A percentile compares a stretch with the other conserved stretches of the same genome.
Evolutionary conservation across 2,797 vertebrate genomes (phyloP).

Genomic region (Hyperoplus lanceolatus): DNA sequence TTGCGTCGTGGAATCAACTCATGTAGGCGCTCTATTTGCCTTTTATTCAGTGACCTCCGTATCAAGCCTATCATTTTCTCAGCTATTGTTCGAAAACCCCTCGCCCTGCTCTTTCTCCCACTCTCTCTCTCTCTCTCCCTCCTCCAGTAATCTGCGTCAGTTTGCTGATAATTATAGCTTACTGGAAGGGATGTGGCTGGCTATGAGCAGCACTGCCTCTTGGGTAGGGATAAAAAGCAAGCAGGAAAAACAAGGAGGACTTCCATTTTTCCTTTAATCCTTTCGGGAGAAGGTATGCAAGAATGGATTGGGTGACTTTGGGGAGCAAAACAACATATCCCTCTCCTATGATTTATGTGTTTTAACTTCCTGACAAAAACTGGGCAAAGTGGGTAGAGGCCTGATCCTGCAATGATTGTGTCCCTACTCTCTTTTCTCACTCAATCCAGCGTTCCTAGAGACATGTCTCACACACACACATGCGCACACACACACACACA

Average conservation of each 20-base stretch:
- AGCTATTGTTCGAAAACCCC: slow-evolving; percentile 59
- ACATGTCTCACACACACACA: too few relatives aligned
- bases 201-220: slow-evolving; percentile 43
- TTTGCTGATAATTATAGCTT: slow-evolving; percentile 77
- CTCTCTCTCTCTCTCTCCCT: slow-evolving; percentile 47
- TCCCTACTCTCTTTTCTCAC: slow-evolving; percentile 27
- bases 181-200: slow-evolving; percentile 71
- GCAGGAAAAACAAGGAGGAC: slow-evolving; percentile 53
- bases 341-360: slow-evolving; percentile 6
- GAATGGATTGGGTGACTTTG: slow-evolving; percentile 44
- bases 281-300: slow-evolving; percentile 32
- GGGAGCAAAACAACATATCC: slow-evolving; percentile 17
- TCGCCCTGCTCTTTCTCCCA: slow-evolving; percentile 29
- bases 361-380: slow-evolving; percentile 40
- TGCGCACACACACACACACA: too few relatives aligned
- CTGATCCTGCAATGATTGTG: slow-evolving; percentile 30
- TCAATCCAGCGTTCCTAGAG: slow-evolving; percentile 1
- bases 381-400: background rate
- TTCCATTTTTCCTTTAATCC: slow-evolving; percentile 35
- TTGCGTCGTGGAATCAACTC: slow-evolving; percentile 63
- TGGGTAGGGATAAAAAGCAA: slow-evolving; percentile 40
- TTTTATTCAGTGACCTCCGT: slow-evolving; percentile 66
- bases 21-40: slow-evolving; percentile 61
- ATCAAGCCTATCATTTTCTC: slow-evolving; percentile 71
- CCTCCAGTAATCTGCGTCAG: slow-evolving; percentile 70